A percentile compares a stretch with the other conserved stretches of the same genome.
Conservation (phyloP, 2,797 vertebrate species). For the Lindbergichthys nudifrons region DNA sequence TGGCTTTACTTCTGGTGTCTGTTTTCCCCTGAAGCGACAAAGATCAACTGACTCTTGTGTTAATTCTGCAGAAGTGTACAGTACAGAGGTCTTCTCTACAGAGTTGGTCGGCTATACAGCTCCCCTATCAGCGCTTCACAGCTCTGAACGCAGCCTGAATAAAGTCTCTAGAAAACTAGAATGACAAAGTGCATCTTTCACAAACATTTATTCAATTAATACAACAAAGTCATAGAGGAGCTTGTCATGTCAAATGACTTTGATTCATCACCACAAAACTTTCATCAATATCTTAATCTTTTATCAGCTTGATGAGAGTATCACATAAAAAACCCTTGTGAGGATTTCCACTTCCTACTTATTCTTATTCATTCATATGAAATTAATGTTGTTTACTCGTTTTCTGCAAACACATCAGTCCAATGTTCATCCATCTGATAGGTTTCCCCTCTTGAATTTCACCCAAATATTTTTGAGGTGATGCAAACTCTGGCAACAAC, state of each 20-base stretch:
- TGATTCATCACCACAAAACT: slow-evolving; percentile 61
- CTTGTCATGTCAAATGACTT: slow-evolving; percentile 52
- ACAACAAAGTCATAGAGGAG: slow-evolving; percentile 21
- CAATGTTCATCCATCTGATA: slow-evolving; percentile 77
- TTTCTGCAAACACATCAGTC: slow-evolving; percentile 80
- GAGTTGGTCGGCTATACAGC: slow-evolving; percentile 36
- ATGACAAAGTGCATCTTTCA: slow-evolving; percentile 55
- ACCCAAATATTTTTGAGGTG: slow-evolving; percentile 80
- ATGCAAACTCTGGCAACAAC: slow-evolving; percentile 84
- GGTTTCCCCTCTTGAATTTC: slow-evolving; percentile 73
- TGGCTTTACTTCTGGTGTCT: slow-evolving; percentile 71
- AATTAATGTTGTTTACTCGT: slow-evolving; percentile 84
- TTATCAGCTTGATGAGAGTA: slow-evolving; percentile 53
- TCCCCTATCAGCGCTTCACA: slow-evolving; percentile 44
- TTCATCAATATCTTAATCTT: slow-evolving; percentile 64
- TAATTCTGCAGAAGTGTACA: slow-evolving; percentile 72
- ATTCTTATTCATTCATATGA: slow-evolving; percentile 77
- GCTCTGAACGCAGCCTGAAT: slow-evolving; percentile 32
- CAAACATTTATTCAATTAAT: slow-evolving; percentile 24
- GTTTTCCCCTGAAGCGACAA: slow-evolving; percentile 83
- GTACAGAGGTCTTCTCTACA: slow-evolving; percentile 45
- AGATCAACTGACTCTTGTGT: slow-evolving; percentile 77
- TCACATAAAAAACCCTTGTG: slow-evolving; percentile 54
- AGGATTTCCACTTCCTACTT: slow-evolving; percentile 72
- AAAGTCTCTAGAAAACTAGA: slow-evolving; percentile 46